These are phyloP conservation scores for Glomeris marginata DNA, from an alignment of 2,888 invertebrate genomes.

Conservation along the genomic window DNA sequence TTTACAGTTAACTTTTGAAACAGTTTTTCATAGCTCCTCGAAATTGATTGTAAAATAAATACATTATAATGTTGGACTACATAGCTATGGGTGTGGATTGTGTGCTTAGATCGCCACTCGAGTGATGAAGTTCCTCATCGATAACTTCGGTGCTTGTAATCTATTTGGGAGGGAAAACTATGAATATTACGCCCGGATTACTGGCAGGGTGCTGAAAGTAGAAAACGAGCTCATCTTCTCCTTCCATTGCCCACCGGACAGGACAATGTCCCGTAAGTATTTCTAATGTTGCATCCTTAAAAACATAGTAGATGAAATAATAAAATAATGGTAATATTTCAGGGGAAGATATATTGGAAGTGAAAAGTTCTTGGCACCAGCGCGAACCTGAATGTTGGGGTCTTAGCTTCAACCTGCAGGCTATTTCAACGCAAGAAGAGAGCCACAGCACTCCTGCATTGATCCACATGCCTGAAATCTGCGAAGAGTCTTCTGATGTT, in stretches of 20 bases:
- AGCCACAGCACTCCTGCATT: constrained; percentile 77
- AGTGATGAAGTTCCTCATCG: constrained; percentile 93
- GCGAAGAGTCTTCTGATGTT: constrained; percentile 21
- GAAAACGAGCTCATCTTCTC: constrained; percentile 94
- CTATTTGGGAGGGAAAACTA: constrained; percentile 89
- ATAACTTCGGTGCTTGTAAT: constrained; percentile 90
- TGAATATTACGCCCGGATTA: constrained; percentile 88
- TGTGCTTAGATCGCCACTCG: constrained; percentile 80
- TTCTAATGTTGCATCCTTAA: background rate
- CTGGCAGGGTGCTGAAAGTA: constrained; percentile 77
- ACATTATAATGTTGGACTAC: no score
- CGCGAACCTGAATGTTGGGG: constrained; percentile 82
- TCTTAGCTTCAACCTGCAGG: constrained; percentile 55
- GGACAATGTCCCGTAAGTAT: constrained; percentile 38
- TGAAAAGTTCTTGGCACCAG: constrained; percentile 78
- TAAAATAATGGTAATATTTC: no score
- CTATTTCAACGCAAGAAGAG: constrained; percentile 70
- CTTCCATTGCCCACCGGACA: constrained; percentile 70
- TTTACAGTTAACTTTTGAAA: no score
- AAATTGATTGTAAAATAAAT: no score
- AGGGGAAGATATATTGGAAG: constrained; percentile 62
- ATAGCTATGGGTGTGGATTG: no score
- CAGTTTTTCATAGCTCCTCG: no score
- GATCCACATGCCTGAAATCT: constrained; percentile 42
- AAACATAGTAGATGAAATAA: no score